These are phyloP conservation scores for Limnephilus marmoratus DNA, from an alignment of 2,888 invertebrate species.

Conservation along the genomic window DNA sequence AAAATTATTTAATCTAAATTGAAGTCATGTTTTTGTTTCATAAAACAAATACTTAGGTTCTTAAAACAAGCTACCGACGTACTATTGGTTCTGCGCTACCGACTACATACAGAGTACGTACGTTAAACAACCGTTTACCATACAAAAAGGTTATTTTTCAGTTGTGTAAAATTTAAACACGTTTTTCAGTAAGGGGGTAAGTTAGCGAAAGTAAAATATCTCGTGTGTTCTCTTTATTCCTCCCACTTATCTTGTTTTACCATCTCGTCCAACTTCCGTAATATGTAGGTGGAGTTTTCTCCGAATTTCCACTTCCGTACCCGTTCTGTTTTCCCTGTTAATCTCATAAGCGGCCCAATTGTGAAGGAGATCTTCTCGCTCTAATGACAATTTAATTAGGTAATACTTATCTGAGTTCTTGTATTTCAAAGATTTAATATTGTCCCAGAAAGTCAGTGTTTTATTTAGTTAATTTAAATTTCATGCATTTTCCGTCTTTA, in stretches of 20 bases:
- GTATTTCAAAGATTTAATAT: neutral
- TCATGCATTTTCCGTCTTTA: neutral
- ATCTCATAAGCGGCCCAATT: constrained; percentile 4
- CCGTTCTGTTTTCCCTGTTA: neutral
- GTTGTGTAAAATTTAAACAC: too few relatives aligned
- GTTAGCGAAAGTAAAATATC: neutral
- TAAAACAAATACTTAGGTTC: too few relatives aligned
- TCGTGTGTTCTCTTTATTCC: constrained; percentile 9
- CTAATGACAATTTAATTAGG: constrained; percentile 26
- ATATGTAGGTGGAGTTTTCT: neutral
- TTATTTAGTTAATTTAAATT: neutral
- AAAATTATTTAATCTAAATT: too few relatives aligned
- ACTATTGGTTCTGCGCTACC: too few relatives aligned
- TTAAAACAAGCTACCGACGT: too few relatives aligned
- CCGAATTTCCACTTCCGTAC: constrained; percentile 5
- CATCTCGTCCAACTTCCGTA: neutral
- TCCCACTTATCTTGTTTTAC: constrained; percentile 30
- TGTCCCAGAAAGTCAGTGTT: neutral
- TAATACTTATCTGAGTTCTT: neutral
- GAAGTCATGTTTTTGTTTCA: too few relatives aligned
- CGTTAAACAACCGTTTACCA: too few relatives aligned
- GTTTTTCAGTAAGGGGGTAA: neutral
- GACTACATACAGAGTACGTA: too few relatives aligned
- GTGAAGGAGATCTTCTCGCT: neutral
- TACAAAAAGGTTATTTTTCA: too few relatives aligned